phyloP scores from a whole-genome alignment of 2,888 invertebrate genomes.

The Syrphus vitripennis region DNA sequence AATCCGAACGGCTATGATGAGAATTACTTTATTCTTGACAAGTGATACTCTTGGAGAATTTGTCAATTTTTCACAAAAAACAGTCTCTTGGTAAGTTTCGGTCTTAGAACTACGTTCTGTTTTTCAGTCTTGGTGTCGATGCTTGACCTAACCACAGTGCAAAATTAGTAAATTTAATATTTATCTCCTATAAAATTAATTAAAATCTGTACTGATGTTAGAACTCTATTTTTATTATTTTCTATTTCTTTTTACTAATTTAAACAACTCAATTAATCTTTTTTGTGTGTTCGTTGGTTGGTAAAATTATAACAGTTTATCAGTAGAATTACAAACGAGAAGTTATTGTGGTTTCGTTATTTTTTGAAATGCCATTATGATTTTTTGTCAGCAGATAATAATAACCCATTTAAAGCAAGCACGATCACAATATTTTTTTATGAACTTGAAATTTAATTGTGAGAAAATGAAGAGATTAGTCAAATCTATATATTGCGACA shows the following conservation, averaged over 20 bases:
- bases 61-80: too few species aligned
- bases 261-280: neutral
- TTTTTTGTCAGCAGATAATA: neutral
- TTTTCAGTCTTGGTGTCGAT: too few species aligned
- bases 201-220: neutral
- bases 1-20: too few species aligned
- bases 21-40: too few species aligned
- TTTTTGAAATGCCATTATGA: neutral
- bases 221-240: neutral
- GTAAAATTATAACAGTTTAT: neutral
- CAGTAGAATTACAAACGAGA: neutral
- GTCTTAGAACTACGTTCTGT: too few species aligned
- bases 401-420: neutral
- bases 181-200: too few species aligned
- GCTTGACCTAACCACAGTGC: too few species aligned
- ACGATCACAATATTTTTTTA: neutral
- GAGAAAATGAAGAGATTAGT: neutral
- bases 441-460: slow-evolving; percentile 2
- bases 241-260: neutral
- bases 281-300: too few species aligned
- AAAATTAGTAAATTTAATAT: too few species aligned
- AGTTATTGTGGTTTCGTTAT: neutral
- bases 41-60: too few species aligned
- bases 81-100: too few species aligned
- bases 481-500: neutral